phyloP scores from a whole-genome alignment of 2,888 invertebrate species.

The Drosophila maculinotata region DNA sequence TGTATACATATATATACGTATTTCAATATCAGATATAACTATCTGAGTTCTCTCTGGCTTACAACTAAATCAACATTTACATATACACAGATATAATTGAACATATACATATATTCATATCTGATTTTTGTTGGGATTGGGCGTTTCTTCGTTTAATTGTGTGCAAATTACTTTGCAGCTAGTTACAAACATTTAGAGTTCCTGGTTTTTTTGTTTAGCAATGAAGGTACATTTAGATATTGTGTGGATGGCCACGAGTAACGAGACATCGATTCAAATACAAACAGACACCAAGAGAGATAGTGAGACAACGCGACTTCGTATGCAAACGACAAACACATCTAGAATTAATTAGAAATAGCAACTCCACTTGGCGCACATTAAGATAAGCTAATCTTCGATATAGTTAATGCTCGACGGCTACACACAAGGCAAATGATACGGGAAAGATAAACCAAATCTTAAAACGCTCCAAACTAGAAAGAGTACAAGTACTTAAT shows the following conservation, averaged over 20 bases:
- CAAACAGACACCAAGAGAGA: conserved; percentile 52
- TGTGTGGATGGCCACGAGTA: conserved; percentile 40
- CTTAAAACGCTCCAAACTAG: conserved; percentile 24
- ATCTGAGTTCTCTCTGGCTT: conserved; percentile 58
- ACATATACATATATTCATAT: conserved; percentile 48
- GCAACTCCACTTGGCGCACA: conserved; percentile 37
- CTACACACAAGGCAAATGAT: conserved; percentile 39
- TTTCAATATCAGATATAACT: conserved; percentile 52
- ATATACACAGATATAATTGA: conserved; percentile 67
- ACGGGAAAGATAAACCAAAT: conserved; percentile 25
- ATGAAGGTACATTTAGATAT: conserved; percentile 57
- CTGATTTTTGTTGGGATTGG: conserved; percentile 25
- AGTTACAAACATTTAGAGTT: conserved; percentile 37
- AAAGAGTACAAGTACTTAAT: conserved; percentile 56
- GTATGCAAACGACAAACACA: conserved; percentile 50
- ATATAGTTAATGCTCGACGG: conserved; percentile 37
- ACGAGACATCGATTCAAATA: conserved; percentile 49
- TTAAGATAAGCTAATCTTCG: conserved; percentile 39
- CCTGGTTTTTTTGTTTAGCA: conserved; percentile 28
- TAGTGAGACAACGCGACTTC: conserved; percentile 39
- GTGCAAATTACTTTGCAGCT: conserved; percentile 27
- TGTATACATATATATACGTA: conserved; percentile 54
- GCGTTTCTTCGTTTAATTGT: conserved; percentile 25
- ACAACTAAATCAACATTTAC: conserved; percentile 77
- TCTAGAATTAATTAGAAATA: conserved; percentile 42